phyloP scores from a whole-genome alignment of 2,797 vertebrate species.

The Hippoglossus hippoglossus region DNA sequence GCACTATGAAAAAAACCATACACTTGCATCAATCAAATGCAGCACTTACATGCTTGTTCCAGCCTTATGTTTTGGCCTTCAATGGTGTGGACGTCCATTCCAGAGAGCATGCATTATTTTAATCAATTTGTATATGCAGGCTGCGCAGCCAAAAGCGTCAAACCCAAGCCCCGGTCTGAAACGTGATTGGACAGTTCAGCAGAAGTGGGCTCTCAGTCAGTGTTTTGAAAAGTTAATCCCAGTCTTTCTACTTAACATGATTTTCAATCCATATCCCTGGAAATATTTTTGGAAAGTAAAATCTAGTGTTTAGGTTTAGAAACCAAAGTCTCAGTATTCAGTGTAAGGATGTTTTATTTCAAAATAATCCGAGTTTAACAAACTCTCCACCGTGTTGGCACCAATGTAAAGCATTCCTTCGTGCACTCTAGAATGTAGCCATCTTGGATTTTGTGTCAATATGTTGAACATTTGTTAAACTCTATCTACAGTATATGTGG shows the following conservation, averaged over 20 bases:
- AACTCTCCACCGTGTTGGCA: constrained; percentile 72
- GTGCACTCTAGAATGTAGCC: constrained; percentile 81
- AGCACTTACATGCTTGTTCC: constrained; percentile 84
- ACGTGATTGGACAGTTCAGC: constrained; percentile 69
- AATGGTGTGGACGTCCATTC: constrained; percentile 74
- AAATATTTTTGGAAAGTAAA: constrained; percentile 64
- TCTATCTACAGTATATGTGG: constrained; percentile 66
- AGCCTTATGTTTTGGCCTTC: constrained; percentile 80
- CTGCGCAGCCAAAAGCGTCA: constrained; percentile 82
- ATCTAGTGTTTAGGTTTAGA: constrained; percentile 79
- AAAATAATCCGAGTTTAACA: constrained; percentile 65
- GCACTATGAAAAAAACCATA: constrained; percentile 79
- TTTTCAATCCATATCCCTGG: constrained; percentile 53
- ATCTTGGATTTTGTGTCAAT: constrained; percentile 67
- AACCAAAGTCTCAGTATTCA: constrained; percentile 82
- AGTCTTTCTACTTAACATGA: constrained; percentile 64
- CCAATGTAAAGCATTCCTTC: constrained; percentile 74
- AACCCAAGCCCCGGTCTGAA: constrained; percentile 73
- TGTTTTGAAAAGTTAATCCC: constrained; percentile 69
- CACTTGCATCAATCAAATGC: constrained; percentile 82
- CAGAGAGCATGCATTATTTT: constrained; percentile 79
- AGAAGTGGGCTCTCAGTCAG: constrained; percentile 69
- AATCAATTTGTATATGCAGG: constrained; percentile 86
- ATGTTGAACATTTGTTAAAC: constrained; percentile 69
- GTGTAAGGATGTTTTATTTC: constrained; percentile 70